Evolutionary conservation across 2,888 invertebrate species (phyloP).

Genomic region (Monochamus alternatus): DNA sequence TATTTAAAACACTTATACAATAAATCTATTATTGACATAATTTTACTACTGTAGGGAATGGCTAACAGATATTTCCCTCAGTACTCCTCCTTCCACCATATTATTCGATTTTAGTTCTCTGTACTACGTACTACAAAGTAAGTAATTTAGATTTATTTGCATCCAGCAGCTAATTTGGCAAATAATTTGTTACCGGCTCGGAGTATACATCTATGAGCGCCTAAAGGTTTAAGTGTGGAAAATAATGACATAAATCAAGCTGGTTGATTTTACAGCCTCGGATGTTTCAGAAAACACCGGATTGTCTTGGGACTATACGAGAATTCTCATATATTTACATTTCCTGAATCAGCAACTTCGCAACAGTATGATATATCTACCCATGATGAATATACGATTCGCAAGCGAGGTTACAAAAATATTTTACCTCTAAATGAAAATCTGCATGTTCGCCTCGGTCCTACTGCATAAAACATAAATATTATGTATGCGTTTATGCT

Average conservation of each 20-base stretch:
- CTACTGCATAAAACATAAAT: background rate
- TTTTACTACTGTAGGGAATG: too few species aligned
- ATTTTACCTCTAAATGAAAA: constrained; percentile 1
- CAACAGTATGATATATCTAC: constrained; percentile 44
- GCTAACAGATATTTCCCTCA: too few species aligned
- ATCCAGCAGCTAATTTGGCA: constrained; percentile 23
- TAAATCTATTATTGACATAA: too few species aligned
- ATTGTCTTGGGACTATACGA: constrained; percentile 54
- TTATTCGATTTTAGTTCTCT: background rate
- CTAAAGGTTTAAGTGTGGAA: constrained; percentile 15
- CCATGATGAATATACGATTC: constrained; percentile 22
- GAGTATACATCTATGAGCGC: constrained; percentile 17
- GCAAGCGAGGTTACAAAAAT: background rate
- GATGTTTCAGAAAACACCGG: constrained; percentile 45
- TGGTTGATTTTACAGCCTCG: constrained; percentile 48
- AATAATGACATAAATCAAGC: constrained; percentile 48
- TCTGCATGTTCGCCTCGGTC: background rate
- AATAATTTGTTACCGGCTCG: constrained; percentile 22
- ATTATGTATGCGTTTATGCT: too few species aligned
- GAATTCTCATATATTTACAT: constrained; percentile 58
- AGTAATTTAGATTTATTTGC: constrained; percentile 28
- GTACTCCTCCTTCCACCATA: too few species aligned
- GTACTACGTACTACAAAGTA: constrained; percentile 13
- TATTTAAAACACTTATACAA: too few species aligned
- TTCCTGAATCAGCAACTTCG: constrained; percentile 54